Evolutionary conservation across 1,140 invertebrate genomes (phyloP).

Genomic region (Popillia japonica): DNA sequence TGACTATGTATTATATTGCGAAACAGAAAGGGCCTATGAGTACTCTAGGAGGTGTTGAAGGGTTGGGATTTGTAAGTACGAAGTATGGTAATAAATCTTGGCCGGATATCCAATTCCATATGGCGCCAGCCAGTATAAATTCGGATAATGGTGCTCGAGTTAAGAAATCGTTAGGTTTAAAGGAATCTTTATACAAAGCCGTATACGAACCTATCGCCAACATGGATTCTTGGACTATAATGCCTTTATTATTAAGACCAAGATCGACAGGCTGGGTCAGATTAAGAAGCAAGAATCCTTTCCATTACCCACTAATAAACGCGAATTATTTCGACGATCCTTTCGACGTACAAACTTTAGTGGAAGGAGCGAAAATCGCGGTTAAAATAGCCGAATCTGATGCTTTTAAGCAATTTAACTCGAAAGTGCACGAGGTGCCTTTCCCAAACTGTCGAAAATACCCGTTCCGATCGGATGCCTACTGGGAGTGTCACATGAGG

Average conservation of each 20-base stretch:
- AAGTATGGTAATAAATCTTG: slow-evolving; percentile 75
- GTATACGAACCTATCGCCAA: slow-evolving; percentile 76
- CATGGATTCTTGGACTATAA: slow-evolving; percentile 81
- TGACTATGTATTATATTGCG: slow-evolving; percentile 81
- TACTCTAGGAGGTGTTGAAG: slow-evolving; percentile 83
- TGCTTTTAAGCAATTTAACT: slow-evolving; percentile 83
- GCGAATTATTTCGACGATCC: slow-evolving; percentile 88
- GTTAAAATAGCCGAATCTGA: slow-evolving; percentile 74
- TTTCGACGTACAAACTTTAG: slow-evolving; percentile 76
- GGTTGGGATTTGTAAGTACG: slow-evolving; percentile 85
- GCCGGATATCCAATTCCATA: slow-evolving; percentile 88
- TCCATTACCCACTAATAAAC: slow-evolving; percentile 84
- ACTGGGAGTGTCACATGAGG: slow-evolving; percentile 85
- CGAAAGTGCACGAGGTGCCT: slow-evolving; percentile 75
- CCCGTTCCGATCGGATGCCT: slow-evolving; percentile 77
- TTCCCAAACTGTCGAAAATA: slow-evolving; percentile 81
- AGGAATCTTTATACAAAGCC: slow-evolving; percentile 80
- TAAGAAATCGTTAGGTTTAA: slow-evolving; percentile 80
- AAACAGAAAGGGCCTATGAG: slow-evolving; percentile 84
- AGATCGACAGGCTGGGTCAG: slow-evolving; percentile 80
- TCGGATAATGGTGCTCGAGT: slow-evolving; percentile 80
- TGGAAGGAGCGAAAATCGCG: slow-evolving; percentile 84
- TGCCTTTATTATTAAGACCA: slow-evolving; percentile 82
- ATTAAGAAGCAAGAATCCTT: slow-evolving; percentile 80
- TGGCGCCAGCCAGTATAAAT: slow-evolving; percentile 85